Evolutionary conservation across 2,888 invertebrate species (phyloP).

Genomic region (Argyra leucocephala): DNA sequence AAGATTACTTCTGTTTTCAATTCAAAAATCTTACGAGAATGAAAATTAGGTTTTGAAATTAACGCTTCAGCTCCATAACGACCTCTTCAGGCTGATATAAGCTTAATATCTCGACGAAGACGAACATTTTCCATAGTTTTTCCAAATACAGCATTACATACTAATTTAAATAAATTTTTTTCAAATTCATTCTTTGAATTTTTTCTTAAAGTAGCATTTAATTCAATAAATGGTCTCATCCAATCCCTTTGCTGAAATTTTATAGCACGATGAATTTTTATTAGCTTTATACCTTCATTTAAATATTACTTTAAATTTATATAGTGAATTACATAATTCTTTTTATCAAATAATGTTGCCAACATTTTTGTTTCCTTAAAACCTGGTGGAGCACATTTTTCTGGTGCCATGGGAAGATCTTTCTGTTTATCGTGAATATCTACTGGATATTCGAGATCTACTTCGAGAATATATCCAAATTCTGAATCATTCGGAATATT

Average conservation of each 20-base stretch:
- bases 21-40: slow-evolving; percentile 29
- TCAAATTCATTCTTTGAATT: slow-evolving; percentile 11
- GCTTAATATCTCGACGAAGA: slow-evolving; percentile 35
- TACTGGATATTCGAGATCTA: slow-evolving; percentile 24
- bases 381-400: slow-evolving; percentile 24
- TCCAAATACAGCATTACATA: slow-evolving; percentile 11
- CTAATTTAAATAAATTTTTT: slow-evolving; percentile 11
- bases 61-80: slow-evolving; percentile 26
- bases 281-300: slow-evolving; percentile 17
- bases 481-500: slow-evolving; percentile 18
- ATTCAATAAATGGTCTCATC: slow-evolving; percentile 28
- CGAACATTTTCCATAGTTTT: slow-evolving; percentile 20
- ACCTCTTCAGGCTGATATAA: slow-evolving; percentile 33
- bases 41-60: slow-evolving; percentile 32
- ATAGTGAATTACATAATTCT: slow-evolving; percentile 34
- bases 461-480: slow-evolving; percentile 29
- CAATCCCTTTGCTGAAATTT: slow-evolving; percentile 32
- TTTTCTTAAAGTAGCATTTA: slow-evolving; percentile 16
- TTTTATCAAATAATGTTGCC: slow-evolving; percentile 26
- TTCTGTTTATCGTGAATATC: slow-evolving; percentile 28
- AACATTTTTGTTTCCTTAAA: slow-evolving; percentile 26
- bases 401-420: slow-evolving; percentile 30
- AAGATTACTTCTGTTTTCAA: slow-evolving; percentile 27
- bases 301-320: slow-evolving; percentile 26
- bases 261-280: slow-evolving; percentile 30